Base-by-base conservation (phyloP, 1,140 invertebrate species). In the Thaumatotibia leucotreta region DNA sequence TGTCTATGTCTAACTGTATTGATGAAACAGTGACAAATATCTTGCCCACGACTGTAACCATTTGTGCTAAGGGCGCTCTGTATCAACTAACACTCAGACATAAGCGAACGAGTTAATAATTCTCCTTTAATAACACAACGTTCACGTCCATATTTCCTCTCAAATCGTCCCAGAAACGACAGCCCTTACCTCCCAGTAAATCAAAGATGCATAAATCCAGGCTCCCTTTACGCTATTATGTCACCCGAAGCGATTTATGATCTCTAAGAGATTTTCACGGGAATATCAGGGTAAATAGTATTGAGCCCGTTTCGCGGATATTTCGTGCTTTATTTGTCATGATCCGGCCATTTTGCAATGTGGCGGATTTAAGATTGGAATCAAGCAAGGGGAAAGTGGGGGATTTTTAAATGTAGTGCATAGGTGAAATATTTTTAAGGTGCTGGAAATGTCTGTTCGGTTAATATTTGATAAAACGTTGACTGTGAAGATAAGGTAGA, bases 221-320 rank as follows among this genome's bases (percentile, higher is more conserved):
- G 74, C 75, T 80, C 86, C 84, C 82, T 86, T 87, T 76, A 82
- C 83, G 84, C 84, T 83, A 85, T 87, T 86, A 86, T 82, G 83
- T 86, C 86, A 89, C 83, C 79, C 76, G 76, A 83, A 85, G 79
- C 83, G 84, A 87, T 87, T 87, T 89, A 87, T 85, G 84, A 83
- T 83, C 77, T 87, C 84, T 83, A 81, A 84, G 82, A 87, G 82
- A 86, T 86, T 87, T 86, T 77, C 79, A 75, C 78, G 77, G 76
- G 69, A 79, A 86, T 83, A 82, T 80, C 79, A 71, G 66, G 79
- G 80, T 82, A 84, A 84, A 84, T 84, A 86, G 73, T 80, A 79
- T 78, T 73, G 79, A 72, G 72, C 64, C 63, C 63, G 70, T 74
- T 67, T 63, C 8, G n/a, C 29, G 45, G 49, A 69, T 68, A 63